Base-by-base conservation (phyloP, 2,113 vertebrate species). In the Dendropsophus ebraccatus region DNA sequence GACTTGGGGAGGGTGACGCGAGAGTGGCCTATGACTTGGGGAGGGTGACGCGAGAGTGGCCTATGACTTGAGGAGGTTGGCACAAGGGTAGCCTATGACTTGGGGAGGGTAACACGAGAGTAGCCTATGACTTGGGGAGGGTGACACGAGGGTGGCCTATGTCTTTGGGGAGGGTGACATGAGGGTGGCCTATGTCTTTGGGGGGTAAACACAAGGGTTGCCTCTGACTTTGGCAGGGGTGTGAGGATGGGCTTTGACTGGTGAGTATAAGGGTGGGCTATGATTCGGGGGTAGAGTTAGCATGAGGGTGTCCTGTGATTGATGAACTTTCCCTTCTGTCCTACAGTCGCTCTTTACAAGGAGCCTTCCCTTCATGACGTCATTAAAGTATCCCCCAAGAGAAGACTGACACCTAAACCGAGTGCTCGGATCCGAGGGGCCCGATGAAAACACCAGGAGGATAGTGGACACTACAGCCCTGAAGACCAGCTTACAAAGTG, bases 301-400 rank as follows among this genome's bases (percentile, higher is more conserved):
- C 58, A 62, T 28, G 25, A 28, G 3, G 19, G 25, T 25, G 60
- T 1, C 1, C n/a, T 65, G n/a, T 69, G 30, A 21, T 25, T 35
- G 7, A 13, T 73, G 5, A 25, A 1, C 23, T 25, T 5, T 2
- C 58, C 54, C 49, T 41, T 7, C 56, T 80, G 41, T 21, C 23
- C 23, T 45, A 32, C 75, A 85, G 84, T 85, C 12, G 84, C 84
- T 41, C 84, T 85, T 28, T 85, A 85, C 41, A 85, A 85, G 25
- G 84, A 85, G 19, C 84, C 84, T 7, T 85, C 84, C 67, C 60
- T 85, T 4, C 84, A 85, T 41, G 84, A 85, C 70, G 84, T 85
- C 19, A 32, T 85, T 11, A 70, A 69, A 70, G 10, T 50, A 21
- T 79, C 84, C 19, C 84, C 84, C 0, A 85, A 79, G 19, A 77